phyloP scores from a whole-genome alignment of 2,888 invertebrate species.

The Priocnemis perturbator region DNA sequence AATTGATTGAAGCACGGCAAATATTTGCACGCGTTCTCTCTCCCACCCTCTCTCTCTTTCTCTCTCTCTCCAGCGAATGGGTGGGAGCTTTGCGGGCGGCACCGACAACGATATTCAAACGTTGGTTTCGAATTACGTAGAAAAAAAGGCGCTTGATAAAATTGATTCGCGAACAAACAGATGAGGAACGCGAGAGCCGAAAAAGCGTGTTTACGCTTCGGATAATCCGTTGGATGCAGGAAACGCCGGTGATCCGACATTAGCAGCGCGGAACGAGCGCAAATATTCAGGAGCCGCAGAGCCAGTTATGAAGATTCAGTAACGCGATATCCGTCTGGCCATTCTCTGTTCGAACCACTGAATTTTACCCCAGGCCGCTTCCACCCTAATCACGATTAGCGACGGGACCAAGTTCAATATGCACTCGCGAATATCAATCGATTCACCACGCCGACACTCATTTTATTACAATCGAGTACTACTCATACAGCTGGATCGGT shows the following conservation, averaged over 20 bases:
- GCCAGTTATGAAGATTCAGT: too few species aligned
- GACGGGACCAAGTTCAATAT: too few species aligned
- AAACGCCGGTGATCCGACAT: conserved; percentile 21
- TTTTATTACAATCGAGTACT: too few species aligned
- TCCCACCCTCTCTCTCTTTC: too few species aligned
- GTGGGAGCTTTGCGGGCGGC: conserved; percentile 10
- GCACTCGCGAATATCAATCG: too few species aligned
- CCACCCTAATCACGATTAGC: too few species aligned
- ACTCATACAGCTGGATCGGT: too few species aligned
- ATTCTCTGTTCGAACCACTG: too few species aligned
- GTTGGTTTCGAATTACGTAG: conserved; percentile 22
- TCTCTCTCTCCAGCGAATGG: neutral
- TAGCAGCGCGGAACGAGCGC: neutral
- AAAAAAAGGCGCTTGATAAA: conserved; percentile 8
- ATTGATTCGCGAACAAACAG: conserved; percentile 31
- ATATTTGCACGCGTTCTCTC: neutral
- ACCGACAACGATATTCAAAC: conserved; percentile 29
- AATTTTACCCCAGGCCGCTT: too few species aligned
- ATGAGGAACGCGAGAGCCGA: neutral
- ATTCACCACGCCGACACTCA: too few species aligned
- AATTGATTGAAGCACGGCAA: conserved; percentile 1
- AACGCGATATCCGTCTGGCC: too few species aligned
- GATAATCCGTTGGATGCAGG: conserved; percentile 13
- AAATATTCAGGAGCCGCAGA: neutral
- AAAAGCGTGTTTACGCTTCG: conserved; percentile 24